Conservation (phyloP, 2,797 vertebrate species). For the Argyrosomus regius region DNA sequence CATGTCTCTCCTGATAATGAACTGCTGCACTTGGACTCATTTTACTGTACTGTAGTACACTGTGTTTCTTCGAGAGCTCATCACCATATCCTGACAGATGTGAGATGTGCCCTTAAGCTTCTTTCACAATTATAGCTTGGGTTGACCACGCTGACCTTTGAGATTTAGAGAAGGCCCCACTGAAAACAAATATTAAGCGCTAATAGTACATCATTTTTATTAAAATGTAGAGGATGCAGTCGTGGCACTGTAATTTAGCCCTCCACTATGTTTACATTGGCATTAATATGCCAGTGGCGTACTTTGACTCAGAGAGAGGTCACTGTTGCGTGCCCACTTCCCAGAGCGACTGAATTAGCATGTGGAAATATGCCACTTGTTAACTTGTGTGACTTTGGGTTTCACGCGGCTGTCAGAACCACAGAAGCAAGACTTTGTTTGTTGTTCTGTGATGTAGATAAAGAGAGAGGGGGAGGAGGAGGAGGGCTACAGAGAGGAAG, state of each 20-base stretch:
- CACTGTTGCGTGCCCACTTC: conserved; percentile 62
- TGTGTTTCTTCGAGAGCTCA: not conserved
- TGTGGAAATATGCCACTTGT: conserved; percentile 73
- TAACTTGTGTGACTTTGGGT: conserved; percentile 75
- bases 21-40: not conserved
- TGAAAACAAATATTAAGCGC: conserved; percentile 40
- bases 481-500: not conserved
- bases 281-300: conserved; percentile 67
- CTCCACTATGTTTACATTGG: conserved; percentile 46
- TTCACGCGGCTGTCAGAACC: conserved; percentile 55
- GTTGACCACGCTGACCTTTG: conserved; percentile 53
- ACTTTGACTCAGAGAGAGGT: conserved; percentile 60
- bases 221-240: conserved; percentile 52
- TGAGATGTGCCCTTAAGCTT: conserved; percentile 25
- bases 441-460: conserved; percentile 51
- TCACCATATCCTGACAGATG: conserved; percentile 19
- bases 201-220: conserved; percentile 51
- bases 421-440: conserved; percentile 54
- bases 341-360: conserved; percentile 67
- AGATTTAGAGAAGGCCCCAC: conserved; percentile 16
- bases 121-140: conserved; percentile 40
- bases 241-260: conserved; percentile 51
- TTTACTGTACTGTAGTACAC: not conserved
- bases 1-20: not conserved
- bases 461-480: conserved; percentile 17